Percentiles rank a stretch among this genome's conserved stretches.
These are phyloP conservation scores for Drosophila willistoni DNA, from an alignment of 1,140 invertebrate genomes.

Conservation along the genomic window DNA sequence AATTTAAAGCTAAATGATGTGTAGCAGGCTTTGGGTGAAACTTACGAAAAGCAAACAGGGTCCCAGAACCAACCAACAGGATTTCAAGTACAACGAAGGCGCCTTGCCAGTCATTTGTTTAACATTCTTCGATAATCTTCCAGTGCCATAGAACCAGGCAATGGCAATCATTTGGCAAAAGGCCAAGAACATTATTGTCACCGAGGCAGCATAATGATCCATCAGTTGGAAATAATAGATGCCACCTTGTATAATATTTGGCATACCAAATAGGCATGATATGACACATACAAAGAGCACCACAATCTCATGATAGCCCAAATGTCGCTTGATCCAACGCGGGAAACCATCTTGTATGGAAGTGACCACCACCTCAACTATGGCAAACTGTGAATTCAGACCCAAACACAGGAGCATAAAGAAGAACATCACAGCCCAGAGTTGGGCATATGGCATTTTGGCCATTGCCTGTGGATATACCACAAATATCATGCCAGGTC, in stretches of 20 bases:
- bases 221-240: constrained; percentile 97
- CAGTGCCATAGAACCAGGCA: constrained; percentile 95
- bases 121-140: constrained; percentile 90
- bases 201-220: constrained; percentile 95
- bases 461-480: constrained; percentile 95
- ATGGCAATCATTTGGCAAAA: constrained; percentile 96
- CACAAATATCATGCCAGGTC: constrained; percentile 94
- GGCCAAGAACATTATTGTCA: constrained; percentile 95
- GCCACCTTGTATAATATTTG: constrained; percentile 92
- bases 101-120: constrained; percentile 93
- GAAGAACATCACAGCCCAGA: constrained; percentile 95
- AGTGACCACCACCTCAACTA: constrained; percentile 95
- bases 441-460: constrained; percentile 92
- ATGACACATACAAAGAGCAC: constrained; percentile 92
- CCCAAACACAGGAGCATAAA: constrained; percentile 95
- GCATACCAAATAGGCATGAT: constrained; percentile 92
- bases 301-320: constrained; percentile 93
- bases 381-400: constrained; percentile 94
- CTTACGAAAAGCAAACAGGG: constrained; percentile 91
- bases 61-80: constrained; percentile 92
- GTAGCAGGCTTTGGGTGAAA: not conserved
- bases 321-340: constrained; percentile 90
- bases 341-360: constrained; percentile 96
- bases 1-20: not conserved
- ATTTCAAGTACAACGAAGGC: constrained; percentile 91